Percentiles rank a stretch among this genome's conserved stretches.
phyloP scores from a whole-genome alignment of 2,797 vertebrate species.

The Tolypeutes matacus region DNA sequence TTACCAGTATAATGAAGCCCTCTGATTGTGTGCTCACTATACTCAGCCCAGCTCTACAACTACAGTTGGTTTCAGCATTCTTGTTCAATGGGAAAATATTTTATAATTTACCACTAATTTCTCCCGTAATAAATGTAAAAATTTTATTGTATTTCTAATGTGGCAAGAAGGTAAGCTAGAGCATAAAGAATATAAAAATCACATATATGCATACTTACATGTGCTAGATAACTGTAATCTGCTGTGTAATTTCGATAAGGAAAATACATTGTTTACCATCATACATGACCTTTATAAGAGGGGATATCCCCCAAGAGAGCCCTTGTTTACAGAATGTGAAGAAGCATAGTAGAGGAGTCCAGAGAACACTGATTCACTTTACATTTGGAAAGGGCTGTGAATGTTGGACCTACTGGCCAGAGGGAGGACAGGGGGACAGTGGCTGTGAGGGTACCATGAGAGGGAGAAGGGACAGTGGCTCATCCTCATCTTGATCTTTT shows the following conservation, averaged over 20 bases:
- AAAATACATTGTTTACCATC: not conserved
- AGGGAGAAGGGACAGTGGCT: not conserved
- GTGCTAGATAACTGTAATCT: not conserved
- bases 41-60: not conserved
- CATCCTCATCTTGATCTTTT: not conserved
- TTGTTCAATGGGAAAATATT: not conserved
- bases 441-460: not conserved
- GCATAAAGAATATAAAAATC: not conserved
- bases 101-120: not conserved
- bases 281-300: not conserved
- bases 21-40: not conserved
- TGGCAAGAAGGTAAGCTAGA: conserved; percentile 13
- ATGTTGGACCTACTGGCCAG: not conserved
- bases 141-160: not conserved
- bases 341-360: not conserved
- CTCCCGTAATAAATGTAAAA: not conserved
- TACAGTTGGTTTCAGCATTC: not conserved
- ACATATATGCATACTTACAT: not conserved
- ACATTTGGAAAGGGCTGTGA: not conserved
- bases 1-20: not conserved
- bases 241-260: not conserved
- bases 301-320: not conserved
- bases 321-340: not conserved
- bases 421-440: not conserved
- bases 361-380: not conserved